These are phyloP conservation scores for Cydia amplana DNA, from an alignment of 1,140 invertebrate species.

Conservation along the genomic window DNA sequence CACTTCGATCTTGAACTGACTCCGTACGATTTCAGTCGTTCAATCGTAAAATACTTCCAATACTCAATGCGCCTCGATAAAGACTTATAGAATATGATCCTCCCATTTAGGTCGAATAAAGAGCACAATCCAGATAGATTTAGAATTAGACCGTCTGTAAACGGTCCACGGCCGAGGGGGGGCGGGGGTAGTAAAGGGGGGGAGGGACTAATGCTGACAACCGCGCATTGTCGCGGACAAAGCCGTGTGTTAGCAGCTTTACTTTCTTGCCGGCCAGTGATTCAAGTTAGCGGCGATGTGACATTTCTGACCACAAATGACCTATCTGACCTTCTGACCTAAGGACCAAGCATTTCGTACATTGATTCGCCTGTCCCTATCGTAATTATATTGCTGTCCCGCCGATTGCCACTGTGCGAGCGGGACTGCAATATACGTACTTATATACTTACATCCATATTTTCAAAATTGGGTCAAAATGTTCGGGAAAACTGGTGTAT, in stretches of 20 bases:
- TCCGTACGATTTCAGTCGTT: background rate
- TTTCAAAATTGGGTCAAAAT: no score
- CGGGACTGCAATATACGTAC: no score
- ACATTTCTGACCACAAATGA: background rate
- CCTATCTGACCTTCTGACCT: no score
- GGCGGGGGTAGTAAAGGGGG: no score
- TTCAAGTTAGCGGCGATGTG: conserved; percentile 24
- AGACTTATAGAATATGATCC: background rate
- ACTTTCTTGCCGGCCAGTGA: conserved; percentile 36
- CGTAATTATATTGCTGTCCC: no score
- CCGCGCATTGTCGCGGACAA: conserved; percentile 39
- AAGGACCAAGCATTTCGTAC: no score
- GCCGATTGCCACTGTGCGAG: no score
- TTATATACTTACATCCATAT: no score
- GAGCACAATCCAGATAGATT: conserved; percentile 8
- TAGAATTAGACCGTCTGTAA: conserved; percentile 10
- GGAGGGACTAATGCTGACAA: conserved; percentile 33
- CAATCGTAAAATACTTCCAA: background rate
- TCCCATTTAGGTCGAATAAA: conserved; percentile 12
- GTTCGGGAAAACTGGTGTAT: no score
- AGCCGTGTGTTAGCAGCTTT: conserved; percentile 36
- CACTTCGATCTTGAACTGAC: no score
- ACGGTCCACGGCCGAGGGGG: conserved; percentile 1
- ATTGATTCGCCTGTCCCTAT: no score
- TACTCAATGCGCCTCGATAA: background rate